Evolutionary conservation across 2,888 invertebrate genomes (phyloP).

Genomic region (Erebia palarica): DNA sequence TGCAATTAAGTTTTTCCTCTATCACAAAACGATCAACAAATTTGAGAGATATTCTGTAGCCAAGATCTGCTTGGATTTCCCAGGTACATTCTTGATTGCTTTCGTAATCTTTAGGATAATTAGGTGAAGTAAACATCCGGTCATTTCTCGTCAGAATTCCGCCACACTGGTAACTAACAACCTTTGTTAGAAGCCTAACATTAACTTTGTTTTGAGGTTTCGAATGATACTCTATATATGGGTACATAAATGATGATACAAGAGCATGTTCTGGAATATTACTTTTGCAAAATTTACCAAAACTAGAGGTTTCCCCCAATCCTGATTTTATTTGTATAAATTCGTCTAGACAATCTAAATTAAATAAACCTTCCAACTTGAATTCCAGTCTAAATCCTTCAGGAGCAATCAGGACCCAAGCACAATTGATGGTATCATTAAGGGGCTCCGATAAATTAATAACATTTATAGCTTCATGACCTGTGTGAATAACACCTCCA

Average conservation of each 20-base stretch:
- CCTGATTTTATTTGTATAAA: constrained; percentile 80
- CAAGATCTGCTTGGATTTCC: constrained; percentile 85
- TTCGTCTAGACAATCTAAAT: constrained; percentile 57
- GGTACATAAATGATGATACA: constrained; percentile 70
- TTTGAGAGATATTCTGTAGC: constrained; percentile 85
- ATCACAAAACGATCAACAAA: constrained; percentile 89
- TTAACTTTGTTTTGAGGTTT: constrained; percentile 54
- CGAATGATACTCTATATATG: constrained; percentile 88
- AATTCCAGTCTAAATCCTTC: constrained; percentile 64
- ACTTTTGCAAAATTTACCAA: constrained; percentile 85
- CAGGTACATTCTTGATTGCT: constrained; percentile 90
- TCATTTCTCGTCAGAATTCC: constrained; percentile 80
- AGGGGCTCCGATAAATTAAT: constrained; percentile 67
- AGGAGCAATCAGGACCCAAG: constrained; percentile 84
- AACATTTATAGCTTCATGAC: constrained; percentile 53
- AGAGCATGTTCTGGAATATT: constrained; percentile 70
- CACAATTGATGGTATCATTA: constrained; percentile 84
- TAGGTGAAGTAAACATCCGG: constrained; percentile 79
- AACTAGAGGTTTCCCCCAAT: constrained; percentile 76
- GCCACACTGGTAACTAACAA: constrained; percentile 85
- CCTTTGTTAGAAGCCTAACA: constrained; percentile 55
- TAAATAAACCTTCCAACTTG: constrained; percentile 57
- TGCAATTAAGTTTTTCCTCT: constrained; percentile 86
- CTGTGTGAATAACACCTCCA: constrained; percentile 82
- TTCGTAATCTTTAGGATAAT: constrained; percentile 85